Percentiles rank a stretch among this genome's conserved stretches.
Evolutionary conservation across 2,888 invertebrate genomes (phyloP).

Genomic region (Orthosia cruda): DNA sequence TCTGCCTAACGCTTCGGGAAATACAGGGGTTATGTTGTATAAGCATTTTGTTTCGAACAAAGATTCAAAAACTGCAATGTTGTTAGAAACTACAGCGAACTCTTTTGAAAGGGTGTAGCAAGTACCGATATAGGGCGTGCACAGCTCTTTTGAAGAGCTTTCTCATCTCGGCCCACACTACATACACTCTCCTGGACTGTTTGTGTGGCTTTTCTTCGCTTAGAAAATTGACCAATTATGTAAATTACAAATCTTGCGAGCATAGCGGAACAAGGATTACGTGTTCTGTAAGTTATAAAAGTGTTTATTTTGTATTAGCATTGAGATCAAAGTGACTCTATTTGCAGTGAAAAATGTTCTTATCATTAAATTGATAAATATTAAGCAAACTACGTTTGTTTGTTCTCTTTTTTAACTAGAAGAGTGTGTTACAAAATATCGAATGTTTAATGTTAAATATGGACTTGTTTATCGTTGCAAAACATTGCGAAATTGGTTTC

Average conservation of each 20-base stretch:
- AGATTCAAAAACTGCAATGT: neutral
- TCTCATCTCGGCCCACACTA: slow-evolving; percentile 43
- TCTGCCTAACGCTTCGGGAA: too few relatives aligned
- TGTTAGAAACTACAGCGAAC: neutral
- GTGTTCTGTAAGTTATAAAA: slow-evolving; percentile 8
- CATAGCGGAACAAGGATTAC: neutral
- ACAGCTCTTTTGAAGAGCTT: slow-evolving; percentile 49
- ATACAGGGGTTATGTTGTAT: too few relatives aligned
- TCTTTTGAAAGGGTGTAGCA: slow-evolving; percentile 9
- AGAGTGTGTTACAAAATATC: neutral
- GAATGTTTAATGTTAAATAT: neutral
- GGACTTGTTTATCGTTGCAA: neutral
- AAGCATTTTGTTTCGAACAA: neutral
- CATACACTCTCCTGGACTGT: slow-evolving; percentile 20
- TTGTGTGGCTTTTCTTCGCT: slow-evolving; percentile 26
- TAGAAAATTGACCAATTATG: slow-evolving; percentile 36
- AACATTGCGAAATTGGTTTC: neutral
- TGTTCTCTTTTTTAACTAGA: neutral
- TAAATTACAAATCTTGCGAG: slow-evolving; percentile 24
- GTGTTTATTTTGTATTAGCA: slow-evolving; percentile 8
- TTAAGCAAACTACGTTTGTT: neutral
- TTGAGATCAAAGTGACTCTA: neutral
- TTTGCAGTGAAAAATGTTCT: neutral
- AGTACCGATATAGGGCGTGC: slow-evolving; percentile 32
- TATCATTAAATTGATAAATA: neutral